phyloP scores from a whole-genome alignment of 2,888 invertebrate species.

The Flabesymbios commensalis region DNA sequence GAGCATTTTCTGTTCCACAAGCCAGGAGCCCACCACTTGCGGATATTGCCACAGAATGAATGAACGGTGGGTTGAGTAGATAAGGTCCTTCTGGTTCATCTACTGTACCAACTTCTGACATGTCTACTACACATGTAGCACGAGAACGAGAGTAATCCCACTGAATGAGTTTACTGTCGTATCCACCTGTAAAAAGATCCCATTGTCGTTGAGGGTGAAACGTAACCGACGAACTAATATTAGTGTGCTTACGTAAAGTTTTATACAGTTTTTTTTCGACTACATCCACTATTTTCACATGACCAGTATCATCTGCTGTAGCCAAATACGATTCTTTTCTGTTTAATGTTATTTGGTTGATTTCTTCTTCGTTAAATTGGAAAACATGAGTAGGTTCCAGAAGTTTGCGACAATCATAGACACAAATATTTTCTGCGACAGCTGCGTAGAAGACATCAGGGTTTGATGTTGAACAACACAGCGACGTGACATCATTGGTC shows the following conservation, averaged over 20 bases:
- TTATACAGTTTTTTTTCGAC: conserved; percentile 27
- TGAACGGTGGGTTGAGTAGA: conserved; percentile 56
- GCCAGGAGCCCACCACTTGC: conserved; percentile 34
- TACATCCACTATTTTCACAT: conserved; percentile 52
- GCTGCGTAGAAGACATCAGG: conserved; percentile 47
- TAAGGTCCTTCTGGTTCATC: conserved; percentile 42
- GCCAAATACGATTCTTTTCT: conserved; percentile 52
- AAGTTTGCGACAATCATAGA: conserved; percentile 43
- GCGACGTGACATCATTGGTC: conserved; percentile 48
- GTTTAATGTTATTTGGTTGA: conserved; percentile 52
- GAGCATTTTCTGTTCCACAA: conserved; percentile 55
- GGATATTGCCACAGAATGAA: conserved; percentile 47
- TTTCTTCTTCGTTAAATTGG: conserved; percentile 51
- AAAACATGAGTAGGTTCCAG: conserved; percentile 38
- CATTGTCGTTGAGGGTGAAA: conserved; percentile 49
- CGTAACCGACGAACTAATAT: conserved; percentile 53
- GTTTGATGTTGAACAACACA: conserved; percentile 43
- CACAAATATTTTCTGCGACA: conserved; percentile 41
- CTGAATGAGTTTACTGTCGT: conserved; percentile 55
- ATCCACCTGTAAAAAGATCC: conserved; percentile 53
- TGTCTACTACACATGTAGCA: conserved; percentile 49
- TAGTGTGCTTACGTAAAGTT: conserved; percentile 56
- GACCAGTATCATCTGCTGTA: conserved; percentile 56
- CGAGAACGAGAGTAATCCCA: conserved; percentile 55
- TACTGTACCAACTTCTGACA: conserved; percentile 49